These are phyloP conservation scores for Thereva nobilitata DNA, from an alignment of 2,888 invertebrate species.

Conservation along the genomic window DNA sequence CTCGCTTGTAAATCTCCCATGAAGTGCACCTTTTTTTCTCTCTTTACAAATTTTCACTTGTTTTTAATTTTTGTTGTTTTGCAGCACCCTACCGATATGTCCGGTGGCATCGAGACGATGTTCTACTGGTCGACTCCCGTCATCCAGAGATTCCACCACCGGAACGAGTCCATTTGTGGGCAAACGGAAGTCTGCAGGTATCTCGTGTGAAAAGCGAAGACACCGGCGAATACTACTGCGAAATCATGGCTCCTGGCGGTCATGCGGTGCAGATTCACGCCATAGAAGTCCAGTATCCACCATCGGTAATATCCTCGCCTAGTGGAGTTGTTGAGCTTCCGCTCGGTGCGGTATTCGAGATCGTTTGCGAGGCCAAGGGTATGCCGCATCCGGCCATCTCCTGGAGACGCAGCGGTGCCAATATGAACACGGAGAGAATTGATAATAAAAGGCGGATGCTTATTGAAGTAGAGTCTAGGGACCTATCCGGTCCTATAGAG, in stretches of 20 bases:
- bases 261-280: slow-evolving; percentile 68
- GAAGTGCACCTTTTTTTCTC: not conserved
- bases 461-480: slow-evolving; percentile 60
- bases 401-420: slow-evolving; percentile 62
- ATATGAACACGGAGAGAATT: slow-evolving; percentile 43
- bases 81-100: slow-evolving; percentile 66
- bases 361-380: slow-evolving; percentile 73
- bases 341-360: slow-evolving; percentile 74
- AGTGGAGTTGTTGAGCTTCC: slow-evolving; percentile 73
- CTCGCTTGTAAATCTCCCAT: slow-evolving; percentile 25
- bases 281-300: slow-evolving; percentile 77
- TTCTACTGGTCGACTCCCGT: slow-evolving; percentile 66
- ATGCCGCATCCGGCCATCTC: slow-evolving; percentile 73
- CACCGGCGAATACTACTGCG: slow-evolving; percentile 63
- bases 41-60: not conserved
- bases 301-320: slow-evolving; percentile 70
- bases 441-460: slow-evolving; percentile 53
- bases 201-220: slow-evolving; percentile 60
- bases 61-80: slow-evolving; percentile 41
- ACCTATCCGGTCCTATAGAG: slow-evolving; percentile 72
- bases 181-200: slow-evolving; percentile 73
- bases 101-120: slow-evolving; percentile 72
- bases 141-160: slow-evolving; percentile 61
- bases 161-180: slow-evolving; percentile 66
- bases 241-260: slow-evolving; percentile 54